Evolutionary conservation across 2,797 vertebrate genomes (phyloP).

Genomic region (Neosalanx taihuensis): DNA sequence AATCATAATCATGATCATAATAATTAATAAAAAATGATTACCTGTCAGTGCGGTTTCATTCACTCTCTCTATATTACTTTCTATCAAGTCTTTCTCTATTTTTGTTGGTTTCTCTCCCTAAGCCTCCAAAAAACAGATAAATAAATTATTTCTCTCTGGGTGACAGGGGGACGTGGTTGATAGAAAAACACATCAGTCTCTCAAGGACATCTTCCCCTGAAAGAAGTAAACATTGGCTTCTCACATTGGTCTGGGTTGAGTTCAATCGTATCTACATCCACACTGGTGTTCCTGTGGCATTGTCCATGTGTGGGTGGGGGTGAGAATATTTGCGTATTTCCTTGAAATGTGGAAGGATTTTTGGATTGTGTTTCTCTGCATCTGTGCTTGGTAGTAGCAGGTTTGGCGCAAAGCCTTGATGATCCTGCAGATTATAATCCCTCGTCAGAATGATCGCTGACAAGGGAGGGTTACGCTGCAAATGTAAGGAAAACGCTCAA

Average conservation of each 20-base stretch:
- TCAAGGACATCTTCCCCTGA: slow-evolving; percentile 54
- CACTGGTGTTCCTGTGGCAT: slow-evolving; percentile 51
- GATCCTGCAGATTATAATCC: slow-evolving; percentile 21
- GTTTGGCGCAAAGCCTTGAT: slow-evolving; percentile 35
- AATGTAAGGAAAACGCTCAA: slow-evolving; percentile 21
- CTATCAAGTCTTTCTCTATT: not conserved
- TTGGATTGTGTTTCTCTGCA: slow-evolving; percentile 24
- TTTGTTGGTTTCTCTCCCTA: slow-evolving; percentile 51
- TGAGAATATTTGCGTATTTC: slow-evolving; percentile 25
- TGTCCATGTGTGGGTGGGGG: slow-evolving; percentile 37
- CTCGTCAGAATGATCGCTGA: slow-evolving; percentile 10
- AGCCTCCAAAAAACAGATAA: slow-evolving; percentile 76
- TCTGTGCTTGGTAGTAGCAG: slow-evolving; percentile 39
- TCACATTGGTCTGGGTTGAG: slow-evolving; percentile 58
- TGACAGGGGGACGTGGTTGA: slow-evolving; percentile 49
- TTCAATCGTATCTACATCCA: slow-evolving; percentile 55
- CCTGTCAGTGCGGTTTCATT: slow-evolving; percentile 51
- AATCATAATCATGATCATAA: slow-evolving; percentile 71
- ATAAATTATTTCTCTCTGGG: slow-evolving; percentile 85
- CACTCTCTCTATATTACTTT: slow-evolving; percentile 54
- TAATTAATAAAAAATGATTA: slow-evolving; percentile 77
- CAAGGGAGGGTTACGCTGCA: slow-evolving; percentile 33
- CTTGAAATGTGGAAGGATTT: slow-evolving; percentile 30
- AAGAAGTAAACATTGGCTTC: slow-evolving; percentile 73
- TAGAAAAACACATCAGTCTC: slow-evolving; percentile 69